These are phyloP conservation scores for Microtus ochrogaster DNA, from an alignment of 2,113 vertebrate species.

Conservation along the genomic window DNA sequence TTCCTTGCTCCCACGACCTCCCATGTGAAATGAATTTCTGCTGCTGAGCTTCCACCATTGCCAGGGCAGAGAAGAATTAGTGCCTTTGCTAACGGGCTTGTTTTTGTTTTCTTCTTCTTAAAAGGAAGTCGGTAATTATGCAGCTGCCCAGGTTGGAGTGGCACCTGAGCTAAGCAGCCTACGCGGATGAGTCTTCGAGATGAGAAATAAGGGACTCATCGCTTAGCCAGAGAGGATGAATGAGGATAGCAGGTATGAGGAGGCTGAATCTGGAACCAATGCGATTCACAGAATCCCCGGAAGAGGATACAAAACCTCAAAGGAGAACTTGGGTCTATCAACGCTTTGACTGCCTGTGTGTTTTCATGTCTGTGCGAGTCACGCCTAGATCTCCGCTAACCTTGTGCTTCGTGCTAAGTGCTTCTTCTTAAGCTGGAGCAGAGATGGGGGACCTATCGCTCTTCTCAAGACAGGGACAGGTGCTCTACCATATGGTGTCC, in stretches of 20 bases:
- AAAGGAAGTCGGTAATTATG: constrained; percentile 1
- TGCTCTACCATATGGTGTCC: constrained; percentile 59
- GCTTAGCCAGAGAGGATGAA: constrained; percentile 38
- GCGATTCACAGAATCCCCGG: constrained; percentile 12
- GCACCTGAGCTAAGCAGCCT: background rate
- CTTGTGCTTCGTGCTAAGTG: background rate
- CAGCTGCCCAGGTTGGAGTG: background rate
- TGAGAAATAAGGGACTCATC: constrained; percentile 29
- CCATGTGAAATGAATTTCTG: background rate
- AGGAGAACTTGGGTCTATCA: background rate
- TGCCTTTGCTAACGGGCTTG: constrained; percentile 15
- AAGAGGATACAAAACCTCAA: constrained; percentile 40
- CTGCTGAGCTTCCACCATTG: background rate
- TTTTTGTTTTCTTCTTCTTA: constrained; percentile 16
- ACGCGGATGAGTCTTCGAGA: constrained; percentile 39
- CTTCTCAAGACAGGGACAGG: background rate
- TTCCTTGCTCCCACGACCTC: background rate
- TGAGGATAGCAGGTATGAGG: background rate
- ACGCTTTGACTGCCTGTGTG: background rate
- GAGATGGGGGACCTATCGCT: background rate
- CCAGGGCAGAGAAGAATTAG: background rate
- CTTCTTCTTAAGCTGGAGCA: background rate
- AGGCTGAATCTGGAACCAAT: constrained; percentile 25
- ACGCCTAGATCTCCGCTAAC: background rate
- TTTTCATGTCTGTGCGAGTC: constrained; percentile 1